phyloP scores from a whole-genome alignment of 1,140 invertebrate genomes.

The Platorchestia sp. region DNA sequence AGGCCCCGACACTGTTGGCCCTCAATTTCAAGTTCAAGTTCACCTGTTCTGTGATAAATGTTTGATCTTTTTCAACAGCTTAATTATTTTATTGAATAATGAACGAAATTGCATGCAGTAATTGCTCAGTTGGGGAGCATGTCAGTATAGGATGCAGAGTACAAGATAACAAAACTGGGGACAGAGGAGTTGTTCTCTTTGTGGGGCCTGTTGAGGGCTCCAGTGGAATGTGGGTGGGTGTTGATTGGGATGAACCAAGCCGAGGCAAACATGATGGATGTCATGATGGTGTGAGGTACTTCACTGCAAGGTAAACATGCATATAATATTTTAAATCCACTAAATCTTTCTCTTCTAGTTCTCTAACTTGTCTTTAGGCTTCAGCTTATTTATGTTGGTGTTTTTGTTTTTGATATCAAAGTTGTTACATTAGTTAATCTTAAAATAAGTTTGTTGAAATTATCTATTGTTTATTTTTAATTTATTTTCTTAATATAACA shows the following conservation, averaged over 20 bases:
- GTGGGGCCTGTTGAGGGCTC: conserved; percentile 76
- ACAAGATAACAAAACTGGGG: conserved; percentile 72
- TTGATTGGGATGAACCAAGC: conserved; percentile 91
- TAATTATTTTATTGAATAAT: not conserved
- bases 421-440: too few species aligned
- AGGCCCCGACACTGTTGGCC: too few species aligned
- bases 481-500: too few species aligned
- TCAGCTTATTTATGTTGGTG: too few species aligned
- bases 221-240: conserved; percentile 84
- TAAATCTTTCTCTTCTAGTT: too few species aligned
- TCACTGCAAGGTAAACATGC: conserved; percentile 79
- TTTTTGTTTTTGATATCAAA: too few species aligned
- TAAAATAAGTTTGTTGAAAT: too few species aligned
- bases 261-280: conserved; percentile 93
- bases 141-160: conserved; percentile 73
- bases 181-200: conserved; percentile 76
- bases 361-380: too few species aligned
- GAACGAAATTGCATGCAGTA: not conserved
- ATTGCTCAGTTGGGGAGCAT: not conserved
- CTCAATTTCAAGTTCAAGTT: too few species aligned
- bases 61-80: not conserved
- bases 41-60: not conserved
- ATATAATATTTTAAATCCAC: conserved; percentile 20
- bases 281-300: conserved; percentile 85
- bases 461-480: too few species aligned